Percentiles rank a stretch among this genome's conserved stretches.
phyloP scores from a whole-genome alignment of 2,888 invertebrate genomes.

The Hipparchia semele region DNA sequence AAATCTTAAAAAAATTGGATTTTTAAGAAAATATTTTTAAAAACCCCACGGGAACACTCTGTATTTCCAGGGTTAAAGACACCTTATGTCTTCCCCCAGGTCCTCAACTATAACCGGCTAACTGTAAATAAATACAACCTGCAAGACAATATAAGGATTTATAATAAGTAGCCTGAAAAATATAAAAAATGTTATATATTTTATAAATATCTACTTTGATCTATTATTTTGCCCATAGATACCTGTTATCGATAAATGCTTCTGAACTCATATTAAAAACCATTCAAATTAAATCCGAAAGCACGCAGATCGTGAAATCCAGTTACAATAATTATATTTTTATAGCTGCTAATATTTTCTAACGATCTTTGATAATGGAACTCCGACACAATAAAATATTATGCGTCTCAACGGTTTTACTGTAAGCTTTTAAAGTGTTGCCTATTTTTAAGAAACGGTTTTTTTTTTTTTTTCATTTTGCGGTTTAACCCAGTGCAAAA shows the following conservation, averaged over 20 bases:
- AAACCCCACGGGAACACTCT: no score
- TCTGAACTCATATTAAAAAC: neutral
- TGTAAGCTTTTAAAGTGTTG: slow-evolving; percentile 1
- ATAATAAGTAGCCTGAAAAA: no score
- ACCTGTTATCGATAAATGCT: neutral
- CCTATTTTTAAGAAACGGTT: slow-evolving; percentile 3
- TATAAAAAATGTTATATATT: no score
- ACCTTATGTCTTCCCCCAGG: no score
- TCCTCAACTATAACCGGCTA: no score
- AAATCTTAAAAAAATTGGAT: no score
- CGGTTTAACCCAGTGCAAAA: neutral
- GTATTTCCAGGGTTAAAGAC: no score
- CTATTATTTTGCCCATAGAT: no score
- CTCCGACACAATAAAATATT: slow-evolving; percentile 3
- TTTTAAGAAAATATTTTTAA: no score
- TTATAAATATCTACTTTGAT: no score
- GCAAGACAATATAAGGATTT: no score
- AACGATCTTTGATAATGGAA: slow-evolving; percentile 13
- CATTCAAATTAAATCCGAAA: neutral
- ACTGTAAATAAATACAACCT: no score
- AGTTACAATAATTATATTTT: slow-evolving; percentile 25
- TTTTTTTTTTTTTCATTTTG: neutral
- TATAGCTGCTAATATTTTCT: slow-evolving; percentile 18
- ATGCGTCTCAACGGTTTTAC: slow-evolving; percentile 8
- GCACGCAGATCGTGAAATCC: slow-evolving; percentile 11